Percentiles rank a stretch among this genome's conserved stretches.
Evolutionary conservation across 2,797 vertebrate species (phyloP).

Genomic region (Artibeus lituratus): DNA sequence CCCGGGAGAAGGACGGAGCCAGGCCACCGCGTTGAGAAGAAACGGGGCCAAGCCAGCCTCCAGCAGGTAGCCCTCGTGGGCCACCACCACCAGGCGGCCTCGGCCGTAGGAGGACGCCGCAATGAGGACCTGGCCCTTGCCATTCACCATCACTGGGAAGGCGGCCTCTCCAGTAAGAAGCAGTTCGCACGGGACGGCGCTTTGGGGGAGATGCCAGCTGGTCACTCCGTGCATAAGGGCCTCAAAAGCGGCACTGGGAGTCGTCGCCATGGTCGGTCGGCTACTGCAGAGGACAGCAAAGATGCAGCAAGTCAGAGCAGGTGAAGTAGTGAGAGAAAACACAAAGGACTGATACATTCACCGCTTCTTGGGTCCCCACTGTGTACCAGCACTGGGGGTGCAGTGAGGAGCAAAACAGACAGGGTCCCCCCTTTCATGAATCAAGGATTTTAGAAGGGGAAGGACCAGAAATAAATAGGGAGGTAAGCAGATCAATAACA

Average conservation of each 20-base stretch:
- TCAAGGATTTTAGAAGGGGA: not conserved
- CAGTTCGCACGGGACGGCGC: constrained; percentile 80
- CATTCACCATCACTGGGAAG: constrained; percentile 84
- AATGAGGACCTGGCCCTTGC: constrained; percentile 83
- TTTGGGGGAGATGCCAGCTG: constrained; percentile 78
- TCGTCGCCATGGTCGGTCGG: constrained; percentile 61
- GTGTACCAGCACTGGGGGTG: not conserved
- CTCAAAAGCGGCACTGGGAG: constrained; percentile 71
- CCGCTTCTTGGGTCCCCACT: not conserved
- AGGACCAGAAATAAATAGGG: not conserved
- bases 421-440: not conserved
- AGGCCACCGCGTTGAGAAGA: constrained; percentile 84
- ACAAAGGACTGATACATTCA: not conserved
- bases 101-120: constrained; percentile 86
- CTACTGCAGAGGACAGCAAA: not conserved
- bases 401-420: not conserved
- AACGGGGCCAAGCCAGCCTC: constrained; percentile 75
- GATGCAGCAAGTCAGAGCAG: not conserved
- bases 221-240: constrained; percentile 81
- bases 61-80: constrained; percentile 84
- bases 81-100: constrained; percentile 86
- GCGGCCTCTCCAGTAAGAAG: constrained; percentile 84
- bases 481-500: not conserved
- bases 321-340: not conserved
- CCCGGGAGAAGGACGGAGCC: constrained; percentile 81